Evolutionary conservation across 2,888 invertebrate species (phyloP).

Genomic region (Argyresthia goedartella): DNA sequence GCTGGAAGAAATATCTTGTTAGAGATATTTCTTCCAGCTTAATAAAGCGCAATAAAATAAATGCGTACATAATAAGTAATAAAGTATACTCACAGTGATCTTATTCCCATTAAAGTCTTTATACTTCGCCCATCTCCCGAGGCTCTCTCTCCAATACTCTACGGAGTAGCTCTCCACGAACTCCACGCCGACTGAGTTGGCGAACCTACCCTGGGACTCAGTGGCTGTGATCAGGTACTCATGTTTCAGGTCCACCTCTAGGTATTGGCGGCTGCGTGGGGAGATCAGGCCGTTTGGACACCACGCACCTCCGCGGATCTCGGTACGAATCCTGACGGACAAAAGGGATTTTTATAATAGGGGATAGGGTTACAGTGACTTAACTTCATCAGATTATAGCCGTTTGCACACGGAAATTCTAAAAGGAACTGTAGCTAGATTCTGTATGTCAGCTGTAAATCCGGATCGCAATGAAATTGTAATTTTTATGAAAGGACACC

Average conservation of each 20-base stretch:
- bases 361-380: too few relatives aligned
- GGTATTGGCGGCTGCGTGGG: constrained; percentile 81
- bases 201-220: constrained; percentile 92
- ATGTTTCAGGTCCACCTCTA: constrained; percentile 83
- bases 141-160: constrained; percentile 81
- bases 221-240: constrained; percentile 86
- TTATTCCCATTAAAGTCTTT: constrained; percentile 82
- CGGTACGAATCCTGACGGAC: constrained; percentile 80
- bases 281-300: constrained; percentile 88
- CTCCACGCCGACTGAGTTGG: constrained; percentile 91
- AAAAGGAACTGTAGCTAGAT: too few relatives aligned
- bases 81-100: constrained; percentile 54
- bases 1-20: too few relatives aligned
- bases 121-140: constrained; percentile 83
- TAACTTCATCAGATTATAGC: too few relatives aligned
- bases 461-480: too few relatives aligned
- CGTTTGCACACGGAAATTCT: too few relatives aligned
- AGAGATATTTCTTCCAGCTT: too few relatives aligned
- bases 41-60: too few relatives aligned
- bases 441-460: too few relatives aligned
- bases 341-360: not conserved
- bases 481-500: too few relatives aligned
- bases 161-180: constrained; percentile 87
- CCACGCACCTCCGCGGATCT: constrained; percentile 93
- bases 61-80: too few relatives aligned